phyloP scores from a whole-genome alignment of 2,113 vertebrate species.

The Opisthocomus hoazin region DNA sequence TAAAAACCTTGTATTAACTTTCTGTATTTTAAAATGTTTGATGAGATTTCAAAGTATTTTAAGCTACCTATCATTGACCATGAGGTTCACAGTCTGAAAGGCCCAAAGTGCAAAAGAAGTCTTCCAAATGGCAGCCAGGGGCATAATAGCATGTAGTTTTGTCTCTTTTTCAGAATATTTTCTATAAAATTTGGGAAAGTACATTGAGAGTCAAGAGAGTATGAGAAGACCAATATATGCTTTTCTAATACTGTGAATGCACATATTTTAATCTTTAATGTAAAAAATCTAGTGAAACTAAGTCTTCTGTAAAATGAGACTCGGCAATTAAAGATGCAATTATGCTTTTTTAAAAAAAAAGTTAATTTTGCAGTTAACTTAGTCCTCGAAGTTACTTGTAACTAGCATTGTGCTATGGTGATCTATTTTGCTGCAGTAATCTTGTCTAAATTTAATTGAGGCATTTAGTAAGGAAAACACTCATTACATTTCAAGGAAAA shows the following conservation, averaged over 20 bases:
- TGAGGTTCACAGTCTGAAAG: slow-evolving; percentile 16
- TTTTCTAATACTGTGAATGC: background rate
- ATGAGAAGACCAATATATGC: background rate
- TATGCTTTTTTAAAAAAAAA: background rate
- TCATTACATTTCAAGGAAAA: background rate
- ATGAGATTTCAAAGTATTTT: slow-evolving; percentile 48
- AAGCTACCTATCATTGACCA: background rate
- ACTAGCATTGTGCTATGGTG: background rate
- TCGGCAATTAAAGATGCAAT: background rate
- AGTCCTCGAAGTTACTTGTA: background rate
- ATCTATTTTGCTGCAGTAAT: background rate
- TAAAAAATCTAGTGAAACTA: background rate
- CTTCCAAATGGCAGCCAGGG: background rate
- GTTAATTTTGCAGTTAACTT: background rate
- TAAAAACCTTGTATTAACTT: slow-evolving; percentile 30
- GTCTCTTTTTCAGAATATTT: background rate
- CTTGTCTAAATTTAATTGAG: background rate
- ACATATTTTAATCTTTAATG: background rate
- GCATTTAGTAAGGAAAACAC: background rate
- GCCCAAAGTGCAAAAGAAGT: background rate
- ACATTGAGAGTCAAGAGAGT: background rate
- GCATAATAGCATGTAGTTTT: background rate
- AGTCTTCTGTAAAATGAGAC: background rate
- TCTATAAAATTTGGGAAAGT: background rate
- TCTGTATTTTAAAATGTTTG: slow-evolving; percentile 46